Percentiles rank a stretch among this genome's conserved stretches.
Conservation (phyloP, 2,113 vertebrate species). For the Hippocampus guttulatus region DNA sequence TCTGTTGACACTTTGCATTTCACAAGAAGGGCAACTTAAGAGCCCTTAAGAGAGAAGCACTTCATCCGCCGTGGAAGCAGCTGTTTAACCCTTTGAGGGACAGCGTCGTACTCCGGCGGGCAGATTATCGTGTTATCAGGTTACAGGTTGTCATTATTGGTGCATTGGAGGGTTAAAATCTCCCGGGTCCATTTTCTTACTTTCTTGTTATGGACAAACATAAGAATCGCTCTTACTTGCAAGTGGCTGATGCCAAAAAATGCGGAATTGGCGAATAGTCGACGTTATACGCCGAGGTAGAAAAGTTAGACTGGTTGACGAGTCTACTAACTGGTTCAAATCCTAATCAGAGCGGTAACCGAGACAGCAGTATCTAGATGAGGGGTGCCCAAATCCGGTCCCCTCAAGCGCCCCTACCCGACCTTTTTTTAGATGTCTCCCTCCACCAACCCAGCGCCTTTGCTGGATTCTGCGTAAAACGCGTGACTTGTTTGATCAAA, state of each 20-base stretch:
- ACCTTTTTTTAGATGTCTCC: no score
- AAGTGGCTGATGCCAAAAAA: background rate
- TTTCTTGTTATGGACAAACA: constrained; percentile 11
- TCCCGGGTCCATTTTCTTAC: constrained; percentile 32
- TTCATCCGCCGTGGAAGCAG: constrained; percentile 56
- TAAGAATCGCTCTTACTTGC: background rate
- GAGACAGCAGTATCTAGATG: no score
- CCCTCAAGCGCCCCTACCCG: no score
- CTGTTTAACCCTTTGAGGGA: constrained; percentile 29
- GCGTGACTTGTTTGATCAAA: background rate
- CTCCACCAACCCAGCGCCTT: background rate
- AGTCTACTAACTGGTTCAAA: no score
- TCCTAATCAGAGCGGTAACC: no score
- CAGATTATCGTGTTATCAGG: no score
- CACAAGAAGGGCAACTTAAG: constrained; percentile 42
- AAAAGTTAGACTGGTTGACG: no score
- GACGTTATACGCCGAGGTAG: no score
- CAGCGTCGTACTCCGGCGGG: no score
- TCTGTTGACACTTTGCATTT: constrained; percentile 41
- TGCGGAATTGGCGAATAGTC: no score
- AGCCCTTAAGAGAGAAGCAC: constrained; percentile 42
- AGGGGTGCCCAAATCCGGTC: no score
- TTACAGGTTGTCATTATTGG: no score
- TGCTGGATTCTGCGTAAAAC: background rate
- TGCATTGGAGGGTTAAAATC: constrained; percentile 7